Percentiles rank a stretch among this genome's conserved stretches.
These are phyloP conservation scores for Chloropsis cyanopogon DNA, from an alignment of 2,113 vertebrate genomes.

Conservation along the genomic window DNA sequence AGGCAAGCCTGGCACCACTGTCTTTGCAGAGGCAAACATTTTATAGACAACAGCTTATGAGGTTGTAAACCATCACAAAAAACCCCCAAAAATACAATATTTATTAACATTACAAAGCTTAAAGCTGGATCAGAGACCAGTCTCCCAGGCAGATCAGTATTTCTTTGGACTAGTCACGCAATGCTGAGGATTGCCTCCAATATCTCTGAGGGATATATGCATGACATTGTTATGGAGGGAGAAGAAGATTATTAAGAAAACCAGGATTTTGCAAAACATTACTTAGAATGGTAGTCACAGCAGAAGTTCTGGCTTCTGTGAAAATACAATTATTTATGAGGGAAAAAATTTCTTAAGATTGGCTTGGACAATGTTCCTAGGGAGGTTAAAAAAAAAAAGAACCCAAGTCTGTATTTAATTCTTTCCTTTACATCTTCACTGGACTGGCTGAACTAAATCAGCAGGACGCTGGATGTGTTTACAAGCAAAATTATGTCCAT, in stretches of 20 bases:
- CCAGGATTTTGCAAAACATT: neutral
- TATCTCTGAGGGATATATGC: neutral
- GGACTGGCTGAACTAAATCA: neutral
- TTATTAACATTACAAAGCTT: neutral
- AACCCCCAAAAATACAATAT: neutral
- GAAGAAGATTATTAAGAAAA: neutral
- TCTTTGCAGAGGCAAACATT: neutral
- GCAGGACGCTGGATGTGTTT: neutral
- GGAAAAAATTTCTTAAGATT: neutral
- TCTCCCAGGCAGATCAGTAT: neutral
- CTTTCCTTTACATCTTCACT: neutral
- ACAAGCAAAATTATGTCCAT: neutral
- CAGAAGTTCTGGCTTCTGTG: neutral
- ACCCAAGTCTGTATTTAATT: neutral
- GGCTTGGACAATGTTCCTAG: neutral
- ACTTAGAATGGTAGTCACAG: neutral
- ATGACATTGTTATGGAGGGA: neutral
- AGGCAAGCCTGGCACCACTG: neutral
- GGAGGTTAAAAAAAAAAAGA: neutral
- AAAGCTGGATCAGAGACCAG: neutral
- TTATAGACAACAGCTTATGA: neutral
- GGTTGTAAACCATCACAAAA: neutral
- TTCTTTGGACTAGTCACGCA: rapidly evolving
- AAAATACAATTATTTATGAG: neutral
- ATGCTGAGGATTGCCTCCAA: neutral